Conservation (phyloP, 2,888 invertebrate genomes). For the Philonicus albiceps region DNA sequence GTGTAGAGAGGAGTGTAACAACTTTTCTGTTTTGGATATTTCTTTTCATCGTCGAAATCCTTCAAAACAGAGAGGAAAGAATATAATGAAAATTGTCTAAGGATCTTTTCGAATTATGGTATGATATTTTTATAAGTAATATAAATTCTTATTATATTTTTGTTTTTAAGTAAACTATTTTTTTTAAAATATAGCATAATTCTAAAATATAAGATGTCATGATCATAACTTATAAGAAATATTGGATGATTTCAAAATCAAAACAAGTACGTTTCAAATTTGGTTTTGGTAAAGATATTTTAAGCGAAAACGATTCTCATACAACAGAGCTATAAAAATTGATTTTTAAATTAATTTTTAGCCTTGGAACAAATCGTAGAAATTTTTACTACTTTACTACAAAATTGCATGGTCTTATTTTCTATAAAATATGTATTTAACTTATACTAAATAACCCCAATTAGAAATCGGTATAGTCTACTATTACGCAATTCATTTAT, state of each 20-base stretch:
- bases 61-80: background rate
- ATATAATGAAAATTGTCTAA: background rate
- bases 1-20: background rate
- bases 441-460: too few species aligned
- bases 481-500: too few species aligned
- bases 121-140: too few species aligned
- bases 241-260: background rate
- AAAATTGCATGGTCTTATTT: too few species aligned
- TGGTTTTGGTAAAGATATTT: background rate
- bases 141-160: too few species aligned
- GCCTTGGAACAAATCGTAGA: too few species aligned
- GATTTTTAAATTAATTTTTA: too few species aligned
- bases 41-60: background rate
- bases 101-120: background rate
- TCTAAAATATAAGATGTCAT: background rate
- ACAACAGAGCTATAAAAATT: too few species aligned
- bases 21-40: background rate
- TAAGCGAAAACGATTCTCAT: too few species aligned
- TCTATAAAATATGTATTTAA: too few species aligned
- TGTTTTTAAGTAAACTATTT: background rate
- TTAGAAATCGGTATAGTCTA: too few species aligned
- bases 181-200: background rate
- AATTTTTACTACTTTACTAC: too few species aligned
- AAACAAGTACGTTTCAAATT: background rate
- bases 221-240: background rate